Percentiles rank a stretch among this genome's conserved stretches.
phyloP scores from a whole-genome alignment of 2,113 vertebrate species.

The Nycticebus coucang region DNA sequence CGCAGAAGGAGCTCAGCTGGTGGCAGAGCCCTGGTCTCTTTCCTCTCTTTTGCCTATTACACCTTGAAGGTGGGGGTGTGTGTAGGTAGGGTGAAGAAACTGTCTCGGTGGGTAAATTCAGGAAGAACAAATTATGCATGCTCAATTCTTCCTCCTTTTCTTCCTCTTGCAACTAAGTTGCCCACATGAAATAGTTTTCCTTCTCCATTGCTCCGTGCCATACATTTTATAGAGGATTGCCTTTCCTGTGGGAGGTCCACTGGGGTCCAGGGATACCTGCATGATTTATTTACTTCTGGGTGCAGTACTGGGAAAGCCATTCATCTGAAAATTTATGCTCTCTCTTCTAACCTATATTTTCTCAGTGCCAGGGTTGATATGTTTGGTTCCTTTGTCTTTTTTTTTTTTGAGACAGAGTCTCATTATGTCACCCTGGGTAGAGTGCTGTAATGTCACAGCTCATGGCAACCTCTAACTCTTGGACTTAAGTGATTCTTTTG shows the following conservation, averaged over 20 bases:
- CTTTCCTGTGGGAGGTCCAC: background rate
- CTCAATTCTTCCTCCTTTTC: background rate
- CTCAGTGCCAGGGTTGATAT: background rate
- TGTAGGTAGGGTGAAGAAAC: background rate
- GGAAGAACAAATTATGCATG: background rate
- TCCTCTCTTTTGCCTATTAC: background rate
- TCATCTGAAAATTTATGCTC: background rate
- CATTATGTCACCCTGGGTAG: no score
- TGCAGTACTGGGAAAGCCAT: background rate
- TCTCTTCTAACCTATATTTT: background rate
- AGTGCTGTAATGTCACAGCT: no score
- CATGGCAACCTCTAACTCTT: no score
- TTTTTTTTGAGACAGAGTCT: background rate
- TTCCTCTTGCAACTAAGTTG: background rate
- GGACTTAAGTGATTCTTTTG: no score
- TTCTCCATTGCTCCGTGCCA: background rate
- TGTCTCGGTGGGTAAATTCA: background rate
- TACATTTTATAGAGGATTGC: background rate
- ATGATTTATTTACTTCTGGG: background rate
- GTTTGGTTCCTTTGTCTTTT: constrained; percentile 9
- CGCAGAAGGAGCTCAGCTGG: background rate
- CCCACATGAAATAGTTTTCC: background rate
- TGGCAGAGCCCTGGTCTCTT: background rate
- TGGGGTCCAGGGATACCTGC: background rate
- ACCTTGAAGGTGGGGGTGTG: background rate